A percentile compares a stretch with the other conserved stretches of the same genome.
Conservation (phyloP, 2,888 invertebrate genomes). For the Drosophila lutescens region DNA sequence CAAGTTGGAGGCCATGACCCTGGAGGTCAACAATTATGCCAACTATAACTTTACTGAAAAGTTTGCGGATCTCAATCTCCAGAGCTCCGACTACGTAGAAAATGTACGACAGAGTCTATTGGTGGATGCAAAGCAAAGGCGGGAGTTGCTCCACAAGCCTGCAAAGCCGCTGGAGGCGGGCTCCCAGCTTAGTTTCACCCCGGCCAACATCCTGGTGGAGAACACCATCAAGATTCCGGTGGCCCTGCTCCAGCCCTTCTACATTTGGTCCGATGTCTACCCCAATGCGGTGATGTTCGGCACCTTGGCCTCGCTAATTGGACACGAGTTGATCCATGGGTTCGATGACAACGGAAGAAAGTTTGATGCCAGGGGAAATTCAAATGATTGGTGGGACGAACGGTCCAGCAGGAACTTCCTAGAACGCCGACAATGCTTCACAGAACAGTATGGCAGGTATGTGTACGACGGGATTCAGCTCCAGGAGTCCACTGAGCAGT, state of each 20-base stretch:
- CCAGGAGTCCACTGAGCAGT: background rate
- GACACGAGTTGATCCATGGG: conserved; percentile 81
- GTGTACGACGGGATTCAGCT: conserved; percentile 56
- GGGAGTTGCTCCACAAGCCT: conserved; percentile 56
- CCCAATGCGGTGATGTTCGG: conserved; percentile 80
- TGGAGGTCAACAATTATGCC: conserved; percentile 71
- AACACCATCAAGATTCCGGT: conserved; percentile 79
- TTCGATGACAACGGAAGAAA: conserved; percentile 79
- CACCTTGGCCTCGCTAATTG: conserved; percentile 72
- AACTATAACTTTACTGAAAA: conserved; percentile 68
- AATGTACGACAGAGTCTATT: conserved; percentile 53
- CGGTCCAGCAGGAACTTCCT: conserved; percentile 62
- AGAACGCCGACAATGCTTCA: conserved; percentile 73
- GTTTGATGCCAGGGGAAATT: conserved; percentile 73
- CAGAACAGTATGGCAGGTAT: conserved; percentile 74
- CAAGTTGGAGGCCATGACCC: conserved; percentile 71
- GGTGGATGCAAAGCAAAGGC: background rate
- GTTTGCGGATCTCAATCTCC: conserved; percentile 61
- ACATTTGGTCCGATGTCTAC: conserved; percentile 71
- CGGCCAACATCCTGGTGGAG: conserved; percentile 73
- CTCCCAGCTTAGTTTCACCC: conserved; percentile 66
- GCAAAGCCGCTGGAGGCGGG: conserved; percentile 63
- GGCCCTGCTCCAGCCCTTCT: conserved; percentile 77
- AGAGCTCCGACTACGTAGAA: conserved; percentile 60
- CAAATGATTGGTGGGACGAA: conserved; percentile 79